Percentiles rank a stretch among this genome's conserved stretches.
phyloP scores from a whole-genome alignment of 1,140 invertebrate genomes.

The Sinella curviseta region DNA sequence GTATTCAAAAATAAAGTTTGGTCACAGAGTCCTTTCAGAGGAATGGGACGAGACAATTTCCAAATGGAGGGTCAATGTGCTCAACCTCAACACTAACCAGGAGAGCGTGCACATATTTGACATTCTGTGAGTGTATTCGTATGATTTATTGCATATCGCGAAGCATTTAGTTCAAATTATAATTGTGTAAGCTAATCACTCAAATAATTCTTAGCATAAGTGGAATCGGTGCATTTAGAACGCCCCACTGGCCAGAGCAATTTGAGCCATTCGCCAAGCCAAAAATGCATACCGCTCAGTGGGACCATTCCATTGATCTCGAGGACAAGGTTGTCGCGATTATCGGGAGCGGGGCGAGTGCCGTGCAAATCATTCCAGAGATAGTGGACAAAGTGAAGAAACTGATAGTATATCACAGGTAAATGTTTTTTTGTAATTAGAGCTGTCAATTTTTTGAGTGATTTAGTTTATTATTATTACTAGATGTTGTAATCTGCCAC shows the following conservation, averaged over 20 bases:
- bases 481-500: too few species aligned
- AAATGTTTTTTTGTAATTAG: too few species aligned
- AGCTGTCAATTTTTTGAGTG: neutral
- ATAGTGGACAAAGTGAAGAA: conserved; percentile 35
- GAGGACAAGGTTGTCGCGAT: conserved; percentile 39
- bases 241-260: conserved; percentile 35
- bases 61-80: conserved; percentile 35
- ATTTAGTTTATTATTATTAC: too few species aligned
- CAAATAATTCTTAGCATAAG: conserved; percentile 19
- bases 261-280: conserved; percentile 35
- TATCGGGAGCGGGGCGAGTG: conserved; percentile 40
- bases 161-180: neutral
- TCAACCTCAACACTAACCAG: neutral
- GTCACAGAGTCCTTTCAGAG: conserved; percentile 26
- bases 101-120: conserved; percentile 18
- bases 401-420: conserved; percentile 35
- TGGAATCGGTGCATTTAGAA: conserved; percentile 26
- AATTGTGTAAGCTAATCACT: neutral
- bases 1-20: conserved; percentile 35
- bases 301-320: conserved; percentile 29
- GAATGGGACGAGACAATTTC: conserved; percentile 34
- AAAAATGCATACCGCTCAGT: conserved; percentile 31
- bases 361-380: conserved; percentile 39
- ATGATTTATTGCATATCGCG: neutral
- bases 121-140: conserved; percentile 30